These are phyloP conservation scores for Polia nebulosa DNA, from an alignment of 2,888 invertebrate species.

Conservation along the genomic window DNA sequence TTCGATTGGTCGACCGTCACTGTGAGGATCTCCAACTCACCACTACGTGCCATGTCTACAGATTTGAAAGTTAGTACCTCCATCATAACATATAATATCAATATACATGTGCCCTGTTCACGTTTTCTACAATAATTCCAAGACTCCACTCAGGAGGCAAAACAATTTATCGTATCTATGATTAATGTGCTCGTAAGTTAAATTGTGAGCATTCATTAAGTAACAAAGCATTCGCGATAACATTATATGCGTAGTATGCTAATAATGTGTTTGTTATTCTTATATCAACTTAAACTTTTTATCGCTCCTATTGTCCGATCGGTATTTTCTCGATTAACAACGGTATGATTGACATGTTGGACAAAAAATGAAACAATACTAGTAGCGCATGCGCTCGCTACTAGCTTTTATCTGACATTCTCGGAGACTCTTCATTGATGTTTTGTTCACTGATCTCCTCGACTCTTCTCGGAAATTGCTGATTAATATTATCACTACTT, in stretches of 20 bases:
- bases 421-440: slow-evolving; percentile 63
- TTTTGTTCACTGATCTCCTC: slow-evolving; percentile 61
- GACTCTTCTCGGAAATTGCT: slow-evolving; percentile 55
- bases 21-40: slow-evolving; percentile 57
- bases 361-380: slow-evolving; percentile 83
- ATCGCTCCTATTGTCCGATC: slow-evolving; percentile 79
- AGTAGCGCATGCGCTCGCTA: slow-evolving; percentile 75
- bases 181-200: slow-evolving; percentile 74
- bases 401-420: slow-evolving; percentile 69
- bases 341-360: slow-evolving; percentile 77
- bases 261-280: slow-evolving; percentile 74
- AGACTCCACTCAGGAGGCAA: slow-evolving; percentile 46
- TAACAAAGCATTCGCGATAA: slow-evolving; percentile 72
- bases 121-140: slow-evolving; percentile 49
- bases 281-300: slow-evolving; percentile 77
- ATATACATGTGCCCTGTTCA: slow-evolving; percentile 44
- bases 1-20: slow-evolving; percentile 62
- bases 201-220: slow-evolving; percentile 72
- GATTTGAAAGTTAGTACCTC: slow-evolving; percentile 72
- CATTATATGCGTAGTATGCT: slow-evolving; percentile 68
- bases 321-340: slow-evolving; percentile 81
- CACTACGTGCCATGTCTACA: slow-evolving; percentile 65
- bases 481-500: slow-evolving; percentile 59
- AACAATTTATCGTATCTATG: slow-evolving; percentile 64
- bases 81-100: slow-evolving; percentile 62